phyloP scores from a whole-genome alignment of 1,140 invertebrate genomes.

The Drosophila parvula region DNA sequence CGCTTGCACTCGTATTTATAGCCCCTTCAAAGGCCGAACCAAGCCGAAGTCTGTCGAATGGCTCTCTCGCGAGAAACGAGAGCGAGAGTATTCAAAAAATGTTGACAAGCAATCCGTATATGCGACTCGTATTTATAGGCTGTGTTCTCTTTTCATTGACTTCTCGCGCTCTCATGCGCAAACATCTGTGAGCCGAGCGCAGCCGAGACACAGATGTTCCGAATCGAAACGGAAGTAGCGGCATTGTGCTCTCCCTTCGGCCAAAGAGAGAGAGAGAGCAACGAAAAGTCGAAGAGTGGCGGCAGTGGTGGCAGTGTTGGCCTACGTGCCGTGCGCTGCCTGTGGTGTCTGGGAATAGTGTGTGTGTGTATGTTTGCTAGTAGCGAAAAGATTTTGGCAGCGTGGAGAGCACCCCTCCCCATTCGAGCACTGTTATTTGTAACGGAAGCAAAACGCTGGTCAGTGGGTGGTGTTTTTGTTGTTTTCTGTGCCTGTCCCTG shows the following conservation, averaged over 20 bases:
- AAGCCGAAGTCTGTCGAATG: neutral
- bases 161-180: neutral
- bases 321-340: conserved; percentile 53
- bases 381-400: conserved; percentile 61
- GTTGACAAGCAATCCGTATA: too few relatives aligned
- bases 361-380: conserved; percentile 39
- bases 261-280: conserved; percentile 39
- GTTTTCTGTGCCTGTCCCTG: neutral
- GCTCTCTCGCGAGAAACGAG: neutral
- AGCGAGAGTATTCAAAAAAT: too few relatives aligned
- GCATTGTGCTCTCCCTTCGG: neutral
- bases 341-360: neutral
- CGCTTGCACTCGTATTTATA: conserved; percentile 8
- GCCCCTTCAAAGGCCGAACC: neutral
- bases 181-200: conserved; percentile 3
- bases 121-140: too few relatives aligned
- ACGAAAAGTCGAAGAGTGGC: conserved; percentile 19
- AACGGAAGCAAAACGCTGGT: conserved; percentile 76
- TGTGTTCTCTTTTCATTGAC: too few relatives aligned
- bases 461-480: conserved; percentile 37
- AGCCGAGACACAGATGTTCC: conserved; percentile 31
- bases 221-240: conserved; percentile 22
- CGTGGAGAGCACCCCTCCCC: neutral
- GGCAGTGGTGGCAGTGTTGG: conserved; percentile 34
- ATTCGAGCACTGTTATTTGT: conserved; percentile 46